Evolutionary conservation across 2,888 invertebrate species (phyloP), one percentile per base, ranked within the genome.

Genomic region (Epinotia ramella): DNA sequence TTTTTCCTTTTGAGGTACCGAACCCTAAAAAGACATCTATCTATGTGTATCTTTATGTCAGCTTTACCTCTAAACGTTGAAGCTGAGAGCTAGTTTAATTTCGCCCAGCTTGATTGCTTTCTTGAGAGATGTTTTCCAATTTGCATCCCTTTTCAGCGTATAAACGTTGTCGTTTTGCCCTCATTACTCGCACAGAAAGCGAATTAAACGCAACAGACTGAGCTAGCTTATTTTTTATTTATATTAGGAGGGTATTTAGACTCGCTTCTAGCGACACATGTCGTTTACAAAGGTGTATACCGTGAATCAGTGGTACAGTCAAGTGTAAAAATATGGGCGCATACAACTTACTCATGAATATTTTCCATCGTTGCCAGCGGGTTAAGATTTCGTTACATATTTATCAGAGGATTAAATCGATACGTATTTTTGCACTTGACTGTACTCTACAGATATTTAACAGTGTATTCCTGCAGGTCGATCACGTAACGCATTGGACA

Each of bases 21-120:
- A 28, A 28, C 24, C 3, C 24, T 28, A 28, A 28, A 28, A 28
- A 28, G 49, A 49, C 49, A 16, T 49, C 49, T 16, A 49, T 13
- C 24, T 28, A 28, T 28, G 3, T 28, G 24, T 28, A 28, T 28
- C 24, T 28, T 28, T 28, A 1, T 28, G n/a, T n/a, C n/a, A 13
- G 40, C n/a, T 56, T 56, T 49, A 56, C 12, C 18, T n/a, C 18
- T 67, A 16, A 49, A 53, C 66, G 53, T 5, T 0, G 20, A 24
- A 16, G n/a, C n/a, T 40, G 20, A 53, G 33, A 49, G 67, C 66
- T 73, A 62, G 67, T 73, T 73, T 68, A 18, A 63, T 63, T 73
- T 73, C 11, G 18, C 53, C 67, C 24, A 56, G 63, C 44, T 56
- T 68, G 63, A 68, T 57, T 73, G 57, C 62, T 68, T 63, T 63